phyloP scores from a whole-genome alignment of 2,113 vertebrate genomes.

The Dendrocopos noguchii region DNA sequence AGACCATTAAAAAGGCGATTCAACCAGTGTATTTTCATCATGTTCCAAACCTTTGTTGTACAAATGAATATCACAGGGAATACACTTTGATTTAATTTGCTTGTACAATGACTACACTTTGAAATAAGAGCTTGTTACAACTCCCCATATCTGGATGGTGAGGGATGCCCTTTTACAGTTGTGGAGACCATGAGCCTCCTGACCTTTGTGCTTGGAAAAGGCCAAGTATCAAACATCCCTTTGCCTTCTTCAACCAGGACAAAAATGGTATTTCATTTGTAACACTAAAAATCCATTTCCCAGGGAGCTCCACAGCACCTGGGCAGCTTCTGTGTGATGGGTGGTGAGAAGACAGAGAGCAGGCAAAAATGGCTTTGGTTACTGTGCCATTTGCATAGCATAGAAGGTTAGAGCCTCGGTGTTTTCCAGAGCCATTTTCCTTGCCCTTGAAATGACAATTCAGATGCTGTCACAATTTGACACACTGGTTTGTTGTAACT shows the following conservation, averaged over 20 bases:
- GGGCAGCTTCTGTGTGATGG: neutral
- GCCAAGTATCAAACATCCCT: neutral
- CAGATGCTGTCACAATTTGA: neutral
- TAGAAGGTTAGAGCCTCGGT: neutral
- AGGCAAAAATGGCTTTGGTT: neutral
- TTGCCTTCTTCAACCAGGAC: neutral
- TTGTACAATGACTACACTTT: neutral
- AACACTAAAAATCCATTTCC: neutral
- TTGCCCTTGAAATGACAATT: neutral
- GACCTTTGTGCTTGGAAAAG: neutral
- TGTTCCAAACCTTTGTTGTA: neutral
- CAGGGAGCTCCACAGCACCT: neutral
- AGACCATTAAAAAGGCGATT: neutral
- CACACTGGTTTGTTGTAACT: neutral
- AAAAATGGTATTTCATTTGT: neutral
- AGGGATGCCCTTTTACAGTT: neutral
- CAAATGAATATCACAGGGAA: neutral
- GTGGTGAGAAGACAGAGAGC: neutral
- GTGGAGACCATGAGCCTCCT: neutral
- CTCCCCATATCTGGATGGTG: neutral
- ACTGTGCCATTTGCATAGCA: neutral
- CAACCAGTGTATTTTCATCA: neutral
- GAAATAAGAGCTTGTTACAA: neutral
- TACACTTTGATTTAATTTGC: conserved; percentile 2
- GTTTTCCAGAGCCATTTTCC: neutral